Percentiles rank a stretch among this genome's conserved stretches.
These are phyloP conservation scores for Condylostylus longicornis DNA, from an alignment of 1,140 invertebrate genomes.

Conservation along the genomic window DNA sequence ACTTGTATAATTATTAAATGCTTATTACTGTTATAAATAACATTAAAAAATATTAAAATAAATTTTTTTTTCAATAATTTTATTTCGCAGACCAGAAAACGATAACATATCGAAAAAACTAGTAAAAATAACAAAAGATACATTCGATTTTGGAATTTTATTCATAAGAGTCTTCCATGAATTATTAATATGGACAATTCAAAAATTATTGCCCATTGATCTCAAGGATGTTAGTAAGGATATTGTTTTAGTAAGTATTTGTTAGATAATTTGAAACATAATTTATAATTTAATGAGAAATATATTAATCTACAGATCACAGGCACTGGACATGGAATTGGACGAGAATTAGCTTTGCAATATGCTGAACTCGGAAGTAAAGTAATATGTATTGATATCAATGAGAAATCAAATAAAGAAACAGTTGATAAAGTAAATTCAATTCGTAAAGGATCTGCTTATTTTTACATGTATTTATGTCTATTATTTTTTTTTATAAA, in stretches of 20 bases:
- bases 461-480: conserved; percentile 42
- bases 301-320: conserved; percentile 48
- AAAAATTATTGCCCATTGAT: too few species aligned
- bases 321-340: conserved; percentile 81
- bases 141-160: too few species aligned
- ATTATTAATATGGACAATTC: too few species aligned
- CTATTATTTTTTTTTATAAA: background rate
- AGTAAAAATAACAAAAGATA: too few species aligned
- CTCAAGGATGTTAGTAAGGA: background rate
- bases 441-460: conserved; percentile 32
- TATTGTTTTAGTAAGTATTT: background rate
- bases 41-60: too few species aligned
- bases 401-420: conserved; percentile 49
- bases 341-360: conserved; percentile 63
- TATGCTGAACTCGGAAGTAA: conserved; percentile 61
- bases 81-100: too few species aligned
- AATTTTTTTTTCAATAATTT: too few species aligned
- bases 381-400: conserved; percentile 79
- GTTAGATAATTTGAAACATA: too few species aligned
- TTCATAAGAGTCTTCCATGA: too few species aligned
- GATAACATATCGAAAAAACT: too few species aligned
- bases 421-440: conserved; percentile 43
- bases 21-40: too few species aligned
- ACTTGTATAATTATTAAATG: too few species aligned
- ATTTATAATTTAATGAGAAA: background rate